phyloP scores from a whole-genome alignment of 2,888 invertebrate species.

The Epinotia ramella region DNA sequence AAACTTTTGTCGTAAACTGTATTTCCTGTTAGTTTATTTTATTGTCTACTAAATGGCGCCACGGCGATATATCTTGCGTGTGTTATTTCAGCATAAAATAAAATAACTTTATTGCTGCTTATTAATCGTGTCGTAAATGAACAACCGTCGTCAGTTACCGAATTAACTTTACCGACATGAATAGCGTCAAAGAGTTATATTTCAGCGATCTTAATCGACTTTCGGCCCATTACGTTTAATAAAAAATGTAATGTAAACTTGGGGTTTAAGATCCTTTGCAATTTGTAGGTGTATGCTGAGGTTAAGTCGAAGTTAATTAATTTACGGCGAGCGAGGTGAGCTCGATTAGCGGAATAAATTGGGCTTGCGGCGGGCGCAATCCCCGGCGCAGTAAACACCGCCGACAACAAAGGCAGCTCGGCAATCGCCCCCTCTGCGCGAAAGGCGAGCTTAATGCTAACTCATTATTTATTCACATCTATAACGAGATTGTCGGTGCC shows the following conservation, averaged over 20 bases:
- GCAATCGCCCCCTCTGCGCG: conserved; percentile 63
- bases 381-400: conserved; percentile 76
- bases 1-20: conserved; percentile 22
- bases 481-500: conserved; percentile 82
- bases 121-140: conserved; percentile 23
- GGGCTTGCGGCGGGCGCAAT: conserved; percentile 59
- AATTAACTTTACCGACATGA: conserved; percentile 19
- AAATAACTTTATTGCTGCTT: conserved; percentile 21
- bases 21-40: conserved; percentile 19
- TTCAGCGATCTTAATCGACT: conserved; percentile 28
- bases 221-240: conserved; percentile 19
- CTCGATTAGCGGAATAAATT: conserved; percentile 57
- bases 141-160: conserved; percentile 6
- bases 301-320: conserved; percentile 79
- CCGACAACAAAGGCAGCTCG: conserved; percentile 78
- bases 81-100: conserved; percentile 31
- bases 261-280: conserved; percentile 54
- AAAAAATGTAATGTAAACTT: conserved; percentile 36
- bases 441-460: conserved; percentile 76
- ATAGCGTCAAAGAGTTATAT: conserved; percentile 11
- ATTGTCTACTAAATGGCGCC: conserved; percentile 27
- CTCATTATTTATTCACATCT: conserved; percentile 84
- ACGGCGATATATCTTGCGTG: conserved; percentile 19
- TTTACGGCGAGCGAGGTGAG: conserved; percentile 65
- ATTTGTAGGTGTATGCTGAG: conserved; percentile 62